Base-by-base conservation (phyloP, 2,797 vertebrate genomes). In the Poecilia picta region DNA sequence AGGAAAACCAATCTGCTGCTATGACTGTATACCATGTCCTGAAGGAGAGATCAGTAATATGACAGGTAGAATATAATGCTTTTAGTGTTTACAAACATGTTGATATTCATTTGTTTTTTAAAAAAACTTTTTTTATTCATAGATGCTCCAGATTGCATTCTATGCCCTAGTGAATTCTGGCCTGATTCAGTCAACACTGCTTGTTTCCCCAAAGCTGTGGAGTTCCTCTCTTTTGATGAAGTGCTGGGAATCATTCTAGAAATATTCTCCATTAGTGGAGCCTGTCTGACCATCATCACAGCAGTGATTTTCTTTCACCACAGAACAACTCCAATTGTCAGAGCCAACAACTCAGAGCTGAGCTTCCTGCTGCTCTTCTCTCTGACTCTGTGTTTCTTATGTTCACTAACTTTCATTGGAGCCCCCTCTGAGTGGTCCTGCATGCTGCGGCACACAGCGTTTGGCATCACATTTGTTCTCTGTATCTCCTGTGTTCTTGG, bases 21-120 rank as follows among this genome's bases (percentile, higher is more conserved):
- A 94, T 80, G 94, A 96, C 75, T 96, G 95, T 87, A 78, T 96
- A 79, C 94, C 93, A 36, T 96, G 95, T 84, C 92, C 94, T 62
- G 94, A 95, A 86, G 72, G 72, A 55, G 72, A 74, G 39, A 74
- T 74, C 25, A 74, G 73, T 20, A 75, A 75, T 20, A 12, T 87
- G 7, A 93, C 95, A 73, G 93, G 95, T 96, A 43, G 4, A 31
- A 45, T 45, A 5, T 43, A n/a, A 13, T 11, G 33, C 5, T 13
- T 71, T 71, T 41, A 5, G 7, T 71, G 2, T 71, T 45, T n/a
- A 70, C 18, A 25, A 70, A 25, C 23, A 45, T 45, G 25, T n/a
- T 13, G 4, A 71, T 45, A 4, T 72, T 49, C 20, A 2, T 20
- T 45, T 12, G 11, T n/a, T 71, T 4, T 5, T 64, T 13, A 62